A percentile compares a stretch with the other conserved stretches of the same genome.
Evolutionary conservation across 2,888 invertebrate genomes (phyloP).

Genomic region (Monochamus alternatus): DNA sequence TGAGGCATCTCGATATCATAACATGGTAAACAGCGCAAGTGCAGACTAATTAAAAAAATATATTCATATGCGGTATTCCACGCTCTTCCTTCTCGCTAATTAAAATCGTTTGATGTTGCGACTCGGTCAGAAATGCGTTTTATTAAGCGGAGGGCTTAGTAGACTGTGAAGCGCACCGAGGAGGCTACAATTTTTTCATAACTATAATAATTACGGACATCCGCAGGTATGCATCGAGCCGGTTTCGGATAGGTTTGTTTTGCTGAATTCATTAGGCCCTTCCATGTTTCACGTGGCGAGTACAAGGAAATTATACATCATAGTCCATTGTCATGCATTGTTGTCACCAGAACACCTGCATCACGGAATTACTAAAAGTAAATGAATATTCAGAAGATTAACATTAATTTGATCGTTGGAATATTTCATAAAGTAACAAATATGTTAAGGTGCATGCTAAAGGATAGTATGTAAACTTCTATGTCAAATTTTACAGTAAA

Average conservation of each 20-base stretch:
- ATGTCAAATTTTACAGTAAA: no score
- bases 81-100: conserved; percentile 51
- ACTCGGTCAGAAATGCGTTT: conserved; percentile 25
- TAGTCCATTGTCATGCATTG: background rate
- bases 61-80: conserved; percentile 53
- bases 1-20: conserved; percentile 62
- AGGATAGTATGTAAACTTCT: no score
- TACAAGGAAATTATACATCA: conserved; percentile 16
- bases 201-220: conserved; percentile 41
- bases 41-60: conserved; percentile 58
- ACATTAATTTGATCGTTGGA: no score
- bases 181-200: conserved; percentile 39
- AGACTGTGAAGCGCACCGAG: conserved; percentile 45
- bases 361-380: background rate
- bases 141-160: conserved; percentile 22
- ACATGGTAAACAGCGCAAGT: conserved; percentile 56
- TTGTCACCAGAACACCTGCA: conserved; percentile 13
- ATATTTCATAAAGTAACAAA: no score
- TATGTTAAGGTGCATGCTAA: no score
- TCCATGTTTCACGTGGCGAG: background rate
- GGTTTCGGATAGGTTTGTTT: conserved; percentile 30
- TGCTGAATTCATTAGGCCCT: conserved; percentile 20
- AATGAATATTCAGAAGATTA: background rate
- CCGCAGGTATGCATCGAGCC: conserved; percentile 40
- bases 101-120: conserved; percentile 54